Evolutionary conservation across 2,888 invertebrate species (phyloP).

Genomic region (Rhaphigaster nebulosa): DNA sequence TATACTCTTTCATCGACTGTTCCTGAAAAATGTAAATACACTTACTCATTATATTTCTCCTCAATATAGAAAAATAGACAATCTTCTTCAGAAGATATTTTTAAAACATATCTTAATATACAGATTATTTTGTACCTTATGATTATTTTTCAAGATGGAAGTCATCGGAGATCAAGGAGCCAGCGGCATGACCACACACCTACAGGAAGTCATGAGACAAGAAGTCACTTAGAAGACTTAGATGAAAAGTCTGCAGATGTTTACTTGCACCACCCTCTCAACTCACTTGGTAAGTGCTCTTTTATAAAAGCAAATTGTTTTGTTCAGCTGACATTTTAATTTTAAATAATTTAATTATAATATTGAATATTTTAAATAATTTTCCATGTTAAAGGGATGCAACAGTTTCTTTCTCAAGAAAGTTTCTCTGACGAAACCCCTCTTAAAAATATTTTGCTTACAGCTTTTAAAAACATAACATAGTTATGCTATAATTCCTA

Average conservation of each 20-base stretch:
- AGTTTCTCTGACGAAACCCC: no score
- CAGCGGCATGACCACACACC: slow-evolving; percentile 39
- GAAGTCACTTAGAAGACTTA: slow-evolving; percentile 84
- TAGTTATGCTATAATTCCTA: no score
- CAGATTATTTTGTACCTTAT: no score
- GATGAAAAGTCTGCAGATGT: slow-evolving; percentile 83
- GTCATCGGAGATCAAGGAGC: slow-evolving; percentile 18
- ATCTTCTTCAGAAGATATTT: not conserved
- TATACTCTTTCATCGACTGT: slow-evolving; percentile 61
- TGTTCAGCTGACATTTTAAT: not conserved
- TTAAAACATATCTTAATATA: not conserved
- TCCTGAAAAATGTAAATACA: slow-evolving; percentile 42
- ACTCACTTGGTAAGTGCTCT: slow-evolving; percentile 74
- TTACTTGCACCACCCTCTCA: slow-evolving; percentile 84
- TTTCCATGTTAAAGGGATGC: no score
- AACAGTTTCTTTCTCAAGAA: no score
- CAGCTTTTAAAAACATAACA: no score
- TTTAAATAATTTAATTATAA: no score
- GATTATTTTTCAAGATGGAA: not conserved
- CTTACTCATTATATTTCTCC: not conserved
- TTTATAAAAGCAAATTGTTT: not conserved
- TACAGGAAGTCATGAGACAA: slow-evolving; percentile 74
- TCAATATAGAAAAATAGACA: no score
- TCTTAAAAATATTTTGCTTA: no score
- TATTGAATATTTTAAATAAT: no score